phyloP scores from a whole-genome alignment of 2,888 invertebrate genomes.

The Acanthacorydalis orientalis region DNA sequence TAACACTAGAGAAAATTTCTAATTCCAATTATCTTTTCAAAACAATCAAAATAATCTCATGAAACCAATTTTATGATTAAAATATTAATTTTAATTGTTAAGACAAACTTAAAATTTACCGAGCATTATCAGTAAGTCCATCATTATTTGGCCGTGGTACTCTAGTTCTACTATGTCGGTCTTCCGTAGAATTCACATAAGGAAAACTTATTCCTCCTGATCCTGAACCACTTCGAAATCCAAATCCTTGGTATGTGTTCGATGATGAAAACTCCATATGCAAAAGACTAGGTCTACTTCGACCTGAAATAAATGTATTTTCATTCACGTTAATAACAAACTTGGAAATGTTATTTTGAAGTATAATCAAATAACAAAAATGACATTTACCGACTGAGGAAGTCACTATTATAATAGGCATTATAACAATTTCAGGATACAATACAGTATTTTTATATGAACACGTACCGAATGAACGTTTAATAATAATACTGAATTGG shows the following conservation, averaged over 20 bases:
- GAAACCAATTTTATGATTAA: no score
- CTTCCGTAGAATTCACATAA: neutral
- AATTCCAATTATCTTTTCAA: no score
- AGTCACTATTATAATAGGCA: neutral
- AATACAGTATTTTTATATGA: no score
- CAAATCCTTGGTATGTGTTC: neutral
- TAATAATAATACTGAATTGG: neutral
- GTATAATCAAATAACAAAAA: neutral
- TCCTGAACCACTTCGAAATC: no score
- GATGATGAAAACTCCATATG: neutral
- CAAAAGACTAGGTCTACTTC: neutral
- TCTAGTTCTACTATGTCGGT: neutral
- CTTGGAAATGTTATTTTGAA: no score
- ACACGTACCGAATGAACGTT: neutral
- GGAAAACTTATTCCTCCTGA: neutral
- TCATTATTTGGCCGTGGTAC: neutral
- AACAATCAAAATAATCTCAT: no score
- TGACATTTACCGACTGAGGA: neutral
- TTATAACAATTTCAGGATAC: no score
- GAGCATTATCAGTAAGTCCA: slow-evolving; percentile 1
- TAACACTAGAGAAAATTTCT: no score
- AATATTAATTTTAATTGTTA: neutral
- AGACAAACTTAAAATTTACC: neutral
- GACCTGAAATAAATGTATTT: neutral
- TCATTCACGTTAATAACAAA: no score